These are phyloP conservation scores for Dendrolimus punctatus DNA, from an alignment of 1,140 invertebrate genomes.

Conservation along the genomic window DNA sequence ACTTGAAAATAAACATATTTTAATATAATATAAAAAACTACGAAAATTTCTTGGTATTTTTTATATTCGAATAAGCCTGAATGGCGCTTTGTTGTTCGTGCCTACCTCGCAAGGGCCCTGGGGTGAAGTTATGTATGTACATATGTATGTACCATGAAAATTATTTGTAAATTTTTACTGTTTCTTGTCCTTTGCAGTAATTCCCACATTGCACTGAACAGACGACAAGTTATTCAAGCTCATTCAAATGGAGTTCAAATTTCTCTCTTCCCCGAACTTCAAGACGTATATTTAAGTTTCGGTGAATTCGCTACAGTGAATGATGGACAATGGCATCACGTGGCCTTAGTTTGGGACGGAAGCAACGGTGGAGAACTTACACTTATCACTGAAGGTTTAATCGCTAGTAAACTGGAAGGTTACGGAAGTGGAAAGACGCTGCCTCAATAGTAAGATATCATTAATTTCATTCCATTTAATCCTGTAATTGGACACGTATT, in stretches of 20 bases:
- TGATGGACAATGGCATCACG: constrained; percentile 97
- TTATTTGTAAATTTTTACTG: constrained; percentile 1
- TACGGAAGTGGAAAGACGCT: constrained; percentile 86
- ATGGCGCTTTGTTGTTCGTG: too few species aligned
- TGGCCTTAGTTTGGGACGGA: constrained; percentile 95
- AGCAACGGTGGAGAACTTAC: constrained; percentile 86
- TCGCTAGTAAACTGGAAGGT: constrained; percentile 90
- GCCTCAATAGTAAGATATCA: constrained; percentile 81
- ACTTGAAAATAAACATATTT: too few species aligned
- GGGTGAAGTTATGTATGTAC: too few species aligned
- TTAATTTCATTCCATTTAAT: neutral
- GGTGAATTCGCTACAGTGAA: constrained; percentile 94
- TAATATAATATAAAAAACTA: too few species aligned
- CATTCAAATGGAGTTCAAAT: constrained; percentile 92
- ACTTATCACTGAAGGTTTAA: constrained; percentile 93
- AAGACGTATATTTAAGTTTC: constrained; percentile 93
- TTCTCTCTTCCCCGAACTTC: constrained; percentile 88
- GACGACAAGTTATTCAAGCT: constrained; percentile 88
- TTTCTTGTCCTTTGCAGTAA: constrained; percentile 70
- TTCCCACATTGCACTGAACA: constrained; percentile 84
- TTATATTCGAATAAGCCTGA: too few species aligned
- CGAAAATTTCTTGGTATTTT: too few species aligned
- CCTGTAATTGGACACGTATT: too few species aligned
- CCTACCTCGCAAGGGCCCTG: too few species aligned
- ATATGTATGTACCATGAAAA: too few species aligned